Evolutionary conservation across 2,797 vertebrate species (phyloP), one percentile per base, ranked within the genome.

Genomic region (Halcyon badia): DNA sequence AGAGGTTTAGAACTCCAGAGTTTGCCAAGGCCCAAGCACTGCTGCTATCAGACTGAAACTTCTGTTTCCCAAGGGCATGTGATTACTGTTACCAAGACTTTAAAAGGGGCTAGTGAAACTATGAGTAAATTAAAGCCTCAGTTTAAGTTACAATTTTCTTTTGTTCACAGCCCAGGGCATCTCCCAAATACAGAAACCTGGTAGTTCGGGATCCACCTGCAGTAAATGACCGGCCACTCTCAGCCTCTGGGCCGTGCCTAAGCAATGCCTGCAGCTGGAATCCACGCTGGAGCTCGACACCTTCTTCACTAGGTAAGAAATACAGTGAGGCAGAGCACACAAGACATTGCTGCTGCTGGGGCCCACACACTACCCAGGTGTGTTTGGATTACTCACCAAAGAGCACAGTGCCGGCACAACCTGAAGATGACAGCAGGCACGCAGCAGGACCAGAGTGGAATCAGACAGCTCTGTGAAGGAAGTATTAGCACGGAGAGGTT

Each of bases 401-500:
- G 88, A 91, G 66, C 98, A 98, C 88, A 99, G 51, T 1, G 96
- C 85, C 2, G 98, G 96, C 76, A 99, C 91, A 65, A 98, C 95
- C 73, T 96, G 80, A 18, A 98, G 97, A 65, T 98, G 97, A 96
- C 98, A 99, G 98, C 99, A 99, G 88, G 92, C 97, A 56, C 95
- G 96, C 96, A 99, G 97, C 46, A 98, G 76, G 64, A 77, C 94
- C 5, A 98, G 97, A 21, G 97, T 95, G 31, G 98, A 96, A 73
- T 98, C 96, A 33, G 98, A 97, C 96, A 99, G 96, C 94, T 98
- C 99, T 99, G 98, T 16, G 16, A 65, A 91, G 22, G 49, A 66
- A 73, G 84, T 18, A 42, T 9, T 15, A 52, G 64, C n/a, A 68
- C 14, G 49, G 41, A 48, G 76, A 79, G 80, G 25, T 14, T 14